Evolutionary conservation across 2,888 invertebrate genomes (phyloP).

Genomic region (Dioctria linearis): DNA sequence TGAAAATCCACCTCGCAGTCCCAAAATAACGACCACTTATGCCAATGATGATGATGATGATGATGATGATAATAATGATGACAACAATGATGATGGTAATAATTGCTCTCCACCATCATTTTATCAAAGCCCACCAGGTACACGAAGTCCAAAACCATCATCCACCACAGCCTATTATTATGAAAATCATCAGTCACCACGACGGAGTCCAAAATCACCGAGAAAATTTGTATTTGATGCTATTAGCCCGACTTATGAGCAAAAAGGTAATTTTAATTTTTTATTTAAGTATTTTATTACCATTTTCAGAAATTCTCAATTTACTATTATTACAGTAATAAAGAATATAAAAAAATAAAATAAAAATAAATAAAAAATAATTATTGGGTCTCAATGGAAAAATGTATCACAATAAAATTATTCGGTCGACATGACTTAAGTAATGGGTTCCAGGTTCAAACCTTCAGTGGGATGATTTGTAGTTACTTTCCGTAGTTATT

Average conservation of each 20-base stretch:
- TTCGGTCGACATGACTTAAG: too few relatives aligned
- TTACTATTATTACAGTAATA: too few relatives aligned
- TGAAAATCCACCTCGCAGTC: slow-evolving; percentile 68
- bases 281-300: too few relatives aligned
- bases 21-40: slow-evolving; percentile 70
- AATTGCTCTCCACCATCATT: slow-evolving; percentile 65
- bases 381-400: too few relatives aligned
- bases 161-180: slow-evolving; percentile 65
- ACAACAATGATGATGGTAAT: slow-evolving; percentile 58
- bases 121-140: slow-evolving; percentile 67
- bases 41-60: slow-evolving; percentile 66
- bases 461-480: too few relatives aligned
- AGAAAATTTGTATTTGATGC: slow-evolving; percentile 75
- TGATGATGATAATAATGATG: slow-evolving; percentile 61
- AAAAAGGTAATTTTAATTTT: slow-evolving; percentile 55
- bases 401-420: too few relatives aligned
- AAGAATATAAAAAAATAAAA: too few relatives aligned
- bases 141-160: slow-evolving; percentile 62
- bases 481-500: too few relatives aligned
- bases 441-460: too few relatives aligned
- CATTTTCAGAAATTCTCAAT: too few relatives aligned
- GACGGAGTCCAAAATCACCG: slow-evolving; percentile 74
- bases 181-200: slow-evolving; percentile 60
- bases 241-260: slow-evolving; percentile 65
- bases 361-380: too few relatives aligned